Base-by-base conservation (phyloP, 1,140 invertebrate species). In the Gryon sp. region DNA sequence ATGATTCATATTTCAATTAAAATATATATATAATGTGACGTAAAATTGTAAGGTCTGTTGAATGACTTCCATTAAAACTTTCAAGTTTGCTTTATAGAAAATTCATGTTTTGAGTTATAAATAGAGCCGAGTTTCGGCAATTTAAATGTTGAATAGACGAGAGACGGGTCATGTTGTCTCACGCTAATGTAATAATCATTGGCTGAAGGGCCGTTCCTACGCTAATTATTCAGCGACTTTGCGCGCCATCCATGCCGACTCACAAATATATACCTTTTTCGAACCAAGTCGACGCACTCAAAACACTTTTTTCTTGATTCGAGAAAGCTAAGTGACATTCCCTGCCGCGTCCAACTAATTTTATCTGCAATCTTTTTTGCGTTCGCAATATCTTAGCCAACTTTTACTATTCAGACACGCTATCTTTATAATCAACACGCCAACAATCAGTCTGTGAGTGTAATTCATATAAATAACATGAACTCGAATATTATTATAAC, bases 91-190 rank as follows among this genome's bases (percentile, higher is more conserved):
- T 32, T 20, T 15, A 66, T 62, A 46, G 36, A 72, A 45, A 77
- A 77, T 72, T 72, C 53, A 77, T 62, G 40, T 66, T 32, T 52
- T 36, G 11, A 40, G 32, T 62, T 77, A 66, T 77, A 77, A 77
- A 77, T 77, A 76, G 72, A 52, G 16, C 34, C n/a, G 30, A 68
- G 72, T 68, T 75, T 68, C 62, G 48, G 46, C 38, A 68, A 75
- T 68, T 75, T 62, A 38, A 68, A 75, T 62, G 55, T 55, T 68
- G 72, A 68, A 68, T 43, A 41, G 48, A 48, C 46, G 14, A 30
- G 32, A 68, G 62, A 68, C 41, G 72, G 40, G 72, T 62, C 55
- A 62, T 62, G 46, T 74, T 74, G 69, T 68, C 53, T 60, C 53
- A 19, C 20, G 52, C 60, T 60, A 62, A 72, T 72, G 48, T 62